Conservation (phyloP, 2,888 invertebrate species). For the Meiosimyza platycephala region DNA sequence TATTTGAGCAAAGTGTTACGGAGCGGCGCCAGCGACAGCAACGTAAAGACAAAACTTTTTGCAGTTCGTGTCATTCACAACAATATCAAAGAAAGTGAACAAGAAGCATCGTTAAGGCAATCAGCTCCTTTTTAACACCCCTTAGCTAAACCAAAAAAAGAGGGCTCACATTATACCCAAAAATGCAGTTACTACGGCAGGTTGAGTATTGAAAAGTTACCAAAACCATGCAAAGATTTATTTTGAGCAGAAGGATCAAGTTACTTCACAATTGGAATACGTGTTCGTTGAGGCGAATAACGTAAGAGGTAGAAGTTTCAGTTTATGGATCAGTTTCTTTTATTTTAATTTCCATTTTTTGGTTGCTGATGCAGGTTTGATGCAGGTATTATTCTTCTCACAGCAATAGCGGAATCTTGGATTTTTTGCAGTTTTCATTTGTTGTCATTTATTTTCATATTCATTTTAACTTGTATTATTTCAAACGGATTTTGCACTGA, state of each 20-base stretch:
- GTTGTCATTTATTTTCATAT: too few relatives aligned
- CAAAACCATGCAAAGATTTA: constrained; percentile 57
- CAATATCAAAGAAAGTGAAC: constrained; percentile 24
- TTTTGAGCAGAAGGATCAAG: constrained; percentile 51
- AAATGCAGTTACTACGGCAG: not conserved
- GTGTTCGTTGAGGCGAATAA: constrained; percentile 1
- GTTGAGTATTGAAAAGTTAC: constrained; percentile 8
- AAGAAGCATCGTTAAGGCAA: not conserved
- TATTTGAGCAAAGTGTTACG: not conserved
- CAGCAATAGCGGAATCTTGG: too few relatives aligned
- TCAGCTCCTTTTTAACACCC: not conserved
- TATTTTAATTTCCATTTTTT: constrained; percentile 22
- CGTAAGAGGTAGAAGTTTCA: not conserved
- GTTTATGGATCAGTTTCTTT: constrained; percentile 15
- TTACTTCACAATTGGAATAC: constrained; percentile 29
- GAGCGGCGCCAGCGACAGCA: not conserved
- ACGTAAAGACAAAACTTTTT: constrained; percentile 30
- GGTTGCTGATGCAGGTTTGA: not conserved
- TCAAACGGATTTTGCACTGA: not conserved
- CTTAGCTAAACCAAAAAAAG: not conserved
- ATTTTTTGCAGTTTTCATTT: too few relatives aligned
- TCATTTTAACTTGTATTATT: too few relatives aligned
- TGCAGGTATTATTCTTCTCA: not conserved
- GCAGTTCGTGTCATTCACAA: constrained; percentile 18
- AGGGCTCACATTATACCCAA: not conserved